Percentiles rank a stretch among this genome's conserved stretches.
Evolutionary conservation across 2,888 invertebrate genomes (phyloP).

Genomic region (Hypomecis punctinalis): DNA sequence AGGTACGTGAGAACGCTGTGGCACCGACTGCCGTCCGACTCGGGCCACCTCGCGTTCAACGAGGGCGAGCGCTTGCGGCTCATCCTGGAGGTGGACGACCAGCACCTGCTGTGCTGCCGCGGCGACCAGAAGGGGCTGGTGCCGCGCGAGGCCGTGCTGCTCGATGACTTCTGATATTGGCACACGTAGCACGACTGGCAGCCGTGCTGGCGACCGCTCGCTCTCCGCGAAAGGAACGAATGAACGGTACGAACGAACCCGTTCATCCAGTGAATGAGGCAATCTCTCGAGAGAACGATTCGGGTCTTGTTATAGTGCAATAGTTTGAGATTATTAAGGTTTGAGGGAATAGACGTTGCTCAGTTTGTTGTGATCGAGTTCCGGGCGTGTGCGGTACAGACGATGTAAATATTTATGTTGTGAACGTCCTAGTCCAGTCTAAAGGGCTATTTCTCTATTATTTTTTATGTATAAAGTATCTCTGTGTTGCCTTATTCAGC

Average conservation of each 20-base stretch:
- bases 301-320: constrained; percentile 30
- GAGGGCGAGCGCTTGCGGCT: constrained; percentile 90
- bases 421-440: constrained; percentile 51
- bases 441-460: constrained; percentile 51
- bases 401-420: constrained; percentile 59
- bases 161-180: constrained; percentile 82
- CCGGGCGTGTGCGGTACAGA: constrained; percentile 55
- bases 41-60: constrained; percentile 91
- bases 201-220: constrained; percentile 76
- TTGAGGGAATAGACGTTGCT: constrained; percentile 45
- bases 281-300: neutral
- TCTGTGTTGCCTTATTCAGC: constrained; percentile 59
- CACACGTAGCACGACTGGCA: constrained; percentile 76
- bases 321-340: constrained; percentile 16
- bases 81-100: constrained; percentile 90
- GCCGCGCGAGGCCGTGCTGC: constrained; percentile 88
- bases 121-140: constrained; percentile 92
- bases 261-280: constrained; percentile 4
- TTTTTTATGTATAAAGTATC: constrained; percentile 52
- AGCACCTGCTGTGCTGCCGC: constrained; percentile 90
- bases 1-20: constrained; percentile 90
- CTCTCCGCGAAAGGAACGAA: constrained; percentile 38
- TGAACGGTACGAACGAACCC: constrained; percentile 48
- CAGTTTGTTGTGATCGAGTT: constrained; percentile 48
- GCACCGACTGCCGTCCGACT: constrained; percentile 90